Evolutionary conservation across 2,888 invertebrate species (phyloP).

Genomic region (Tolmerus cingulatus): DNA sequence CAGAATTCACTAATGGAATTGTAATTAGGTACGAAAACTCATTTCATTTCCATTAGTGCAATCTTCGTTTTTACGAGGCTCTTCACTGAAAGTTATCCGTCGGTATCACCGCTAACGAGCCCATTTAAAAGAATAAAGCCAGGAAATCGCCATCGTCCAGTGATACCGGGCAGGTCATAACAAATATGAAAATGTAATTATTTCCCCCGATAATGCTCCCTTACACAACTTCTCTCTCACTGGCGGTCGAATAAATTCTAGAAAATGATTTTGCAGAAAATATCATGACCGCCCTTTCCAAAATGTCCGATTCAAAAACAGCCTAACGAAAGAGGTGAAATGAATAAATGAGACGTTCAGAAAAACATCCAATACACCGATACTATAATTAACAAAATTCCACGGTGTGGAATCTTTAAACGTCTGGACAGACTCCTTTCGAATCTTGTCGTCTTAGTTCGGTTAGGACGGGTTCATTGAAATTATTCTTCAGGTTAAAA

Average conservation of each 20-base stretch:
- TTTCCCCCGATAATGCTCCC: neutral
- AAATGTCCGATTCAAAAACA: neutral
- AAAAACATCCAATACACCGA: neutral
- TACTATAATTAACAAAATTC: conserved; percentile 14
- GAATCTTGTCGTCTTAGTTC: neutral
- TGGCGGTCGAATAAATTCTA: neutral
- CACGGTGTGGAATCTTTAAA: neutral
- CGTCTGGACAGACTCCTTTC: neutral
- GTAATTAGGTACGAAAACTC: neutral
- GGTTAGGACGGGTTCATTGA: neutral
- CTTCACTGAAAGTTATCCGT: neutral
- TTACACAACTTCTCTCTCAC: neutral
- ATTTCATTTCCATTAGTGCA: neutral
- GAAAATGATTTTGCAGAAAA: neutral
- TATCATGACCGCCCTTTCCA: neutral
- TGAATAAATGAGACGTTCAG: neutral
- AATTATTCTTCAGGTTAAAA: conserved; percentile 7
- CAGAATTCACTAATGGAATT: neutral
- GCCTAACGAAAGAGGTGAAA: conserved; percentile 1
- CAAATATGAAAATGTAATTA: neutral
- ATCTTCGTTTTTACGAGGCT: neutral
- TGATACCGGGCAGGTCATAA: neutral
- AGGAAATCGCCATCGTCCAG: neutral
- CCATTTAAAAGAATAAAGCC: neutral
- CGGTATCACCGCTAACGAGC: neutral